Evolutionary conservation across 2,113 vertebrate genomes (phyloP).

Genomic region (Phaethornis superciliosus): DNA sequence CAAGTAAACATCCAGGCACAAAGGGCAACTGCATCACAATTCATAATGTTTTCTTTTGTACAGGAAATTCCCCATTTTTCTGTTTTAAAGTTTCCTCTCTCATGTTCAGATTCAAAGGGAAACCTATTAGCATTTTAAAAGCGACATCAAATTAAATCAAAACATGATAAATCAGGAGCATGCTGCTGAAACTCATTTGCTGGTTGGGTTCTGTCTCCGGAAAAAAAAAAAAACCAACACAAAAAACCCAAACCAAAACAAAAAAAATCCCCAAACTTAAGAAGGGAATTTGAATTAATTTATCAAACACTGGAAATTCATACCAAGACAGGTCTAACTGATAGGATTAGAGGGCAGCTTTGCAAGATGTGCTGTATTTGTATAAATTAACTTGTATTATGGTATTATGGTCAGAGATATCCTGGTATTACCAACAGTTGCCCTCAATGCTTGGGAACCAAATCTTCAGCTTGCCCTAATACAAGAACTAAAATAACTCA

Average conservation of each 20-base stretch:
- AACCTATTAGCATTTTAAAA: conserved; percentile 44
- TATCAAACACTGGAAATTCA: neutral
- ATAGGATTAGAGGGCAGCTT: neutral
- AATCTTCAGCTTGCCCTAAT: neutral
- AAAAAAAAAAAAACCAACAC: neutral
- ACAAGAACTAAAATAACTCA: neutral
- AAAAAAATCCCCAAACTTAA: neutral
- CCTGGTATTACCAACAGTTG: neutral
- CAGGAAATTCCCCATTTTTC: neutral
- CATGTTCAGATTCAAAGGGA: conserved; percentile 18
- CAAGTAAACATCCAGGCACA: conserved; percentile 69
- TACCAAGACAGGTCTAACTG: neutral
- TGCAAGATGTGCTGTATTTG: neutral
- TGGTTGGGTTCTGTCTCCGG: neutral
- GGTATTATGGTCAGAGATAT: accelerated
- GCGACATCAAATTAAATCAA: conserved; percentile 25
- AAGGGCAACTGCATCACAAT: conserved; percentile 64
- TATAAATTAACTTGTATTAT: accelerated
- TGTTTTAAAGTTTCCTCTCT: neutral
- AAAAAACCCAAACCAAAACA: too few relatives aligned
- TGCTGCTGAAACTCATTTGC: conserved; percentile 17
- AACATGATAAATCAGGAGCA: neutral
- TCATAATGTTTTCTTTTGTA: conserved; percentile 3
- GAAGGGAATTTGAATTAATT: neutral
- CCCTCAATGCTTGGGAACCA: neutral